These are phyloP conservation scores for Melanchra persicariae DNA, from an alignment of 2,888 invertebrate genomes.

Conservation along the genomic window DNA sequence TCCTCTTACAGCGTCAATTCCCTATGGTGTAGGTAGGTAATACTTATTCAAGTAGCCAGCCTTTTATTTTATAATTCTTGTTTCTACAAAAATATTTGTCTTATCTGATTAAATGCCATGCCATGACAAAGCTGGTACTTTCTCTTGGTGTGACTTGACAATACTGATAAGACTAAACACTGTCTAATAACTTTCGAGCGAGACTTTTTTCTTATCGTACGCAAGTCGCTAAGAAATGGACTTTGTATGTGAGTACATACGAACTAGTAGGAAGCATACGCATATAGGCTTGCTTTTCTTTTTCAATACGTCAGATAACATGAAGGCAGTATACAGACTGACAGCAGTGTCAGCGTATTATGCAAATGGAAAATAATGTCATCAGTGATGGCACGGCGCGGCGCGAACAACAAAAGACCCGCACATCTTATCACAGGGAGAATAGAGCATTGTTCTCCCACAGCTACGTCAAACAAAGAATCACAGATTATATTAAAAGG, in stretches of 20 bases:
- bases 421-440: constrained; percentile 51
- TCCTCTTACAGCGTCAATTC: neutral
- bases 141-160: constrained; percentile 5
- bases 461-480: constrained; percentile 39
- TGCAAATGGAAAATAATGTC: constrained; percentile 39
- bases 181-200: neutral
- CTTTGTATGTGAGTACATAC: neutral
- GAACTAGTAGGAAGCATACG: neutral
- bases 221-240: neutral
- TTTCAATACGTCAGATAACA: constrained; percentile 2
- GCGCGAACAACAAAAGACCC: constrained; percentile 53
- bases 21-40: neutral
- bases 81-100: neutral
- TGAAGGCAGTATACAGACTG: constrained; percentile 11
- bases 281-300: neutral
- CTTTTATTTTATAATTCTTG: neutral
- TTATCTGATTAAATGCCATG: constrained; percentile 7
- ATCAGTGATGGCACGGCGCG: constrained; percentile 11
- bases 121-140: too few species aligned
- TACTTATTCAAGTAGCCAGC: neutral
- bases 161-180: neutral
- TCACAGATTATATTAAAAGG: constrained; percentile 26
- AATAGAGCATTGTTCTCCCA: constrained; percentile 57
- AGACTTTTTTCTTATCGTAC: neutral
- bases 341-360: constrained; percentile 8